These are phyloP conservation scores for Platygyra sinensis DNA, from an alignment of 64 coral and sea anemone species.

Conservation along the genomic window DNA sequence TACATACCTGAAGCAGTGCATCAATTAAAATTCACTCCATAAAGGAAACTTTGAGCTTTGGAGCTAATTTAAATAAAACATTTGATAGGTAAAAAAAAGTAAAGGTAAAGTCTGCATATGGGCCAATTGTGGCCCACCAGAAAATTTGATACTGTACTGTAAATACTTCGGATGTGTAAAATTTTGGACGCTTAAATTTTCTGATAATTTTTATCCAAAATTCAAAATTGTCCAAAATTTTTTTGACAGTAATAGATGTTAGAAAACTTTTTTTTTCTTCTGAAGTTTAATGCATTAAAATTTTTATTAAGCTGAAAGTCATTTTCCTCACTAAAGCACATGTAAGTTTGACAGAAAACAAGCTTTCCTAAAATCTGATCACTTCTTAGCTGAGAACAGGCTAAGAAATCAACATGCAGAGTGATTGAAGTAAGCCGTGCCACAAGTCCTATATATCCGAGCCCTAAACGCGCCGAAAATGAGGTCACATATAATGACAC, in stretches of 20 bases:
- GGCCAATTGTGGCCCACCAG: too few species aligned
- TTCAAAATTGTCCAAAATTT: too few species aligned
- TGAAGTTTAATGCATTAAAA: background rate
- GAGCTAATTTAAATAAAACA: too few species aligned
- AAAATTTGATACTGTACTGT: too few species aligned
- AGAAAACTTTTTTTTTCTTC: background rate
- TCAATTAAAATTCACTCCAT: too few species aligned
- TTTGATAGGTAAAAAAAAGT: too few species aligned
- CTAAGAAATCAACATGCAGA: background rate
- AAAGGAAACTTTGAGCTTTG: too few species aligned
- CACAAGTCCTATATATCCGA: conserved; percentile 16
- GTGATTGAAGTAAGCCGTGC: background rate
- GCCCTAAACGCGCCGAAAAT: background rate
- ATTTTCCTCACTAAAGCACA: conserved; percentile 26
- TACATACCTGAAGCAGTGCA: too few species aligned
- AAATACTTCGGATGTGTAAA: too few species aligned
- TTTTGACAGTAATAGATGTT: background rate
- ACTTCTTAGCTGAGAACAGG: background rate
- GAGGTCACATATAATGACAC: conserved; percentile 16
- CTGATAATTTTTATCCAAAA: too few species aligned
- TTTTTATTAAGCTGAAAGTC: background rate
- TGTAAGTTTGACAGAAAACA: conserved; percentile 1
- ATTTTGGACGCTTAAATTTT: too few species aligned
- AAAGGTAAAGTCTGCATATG: too few species aligned
- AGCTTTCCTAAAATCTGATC: background rate